These are phyloP conservation scores for Psittacula derbiana DNA, from an alignment of 2,797 vertebrate species.

Conservation along the genomic window DNA sequence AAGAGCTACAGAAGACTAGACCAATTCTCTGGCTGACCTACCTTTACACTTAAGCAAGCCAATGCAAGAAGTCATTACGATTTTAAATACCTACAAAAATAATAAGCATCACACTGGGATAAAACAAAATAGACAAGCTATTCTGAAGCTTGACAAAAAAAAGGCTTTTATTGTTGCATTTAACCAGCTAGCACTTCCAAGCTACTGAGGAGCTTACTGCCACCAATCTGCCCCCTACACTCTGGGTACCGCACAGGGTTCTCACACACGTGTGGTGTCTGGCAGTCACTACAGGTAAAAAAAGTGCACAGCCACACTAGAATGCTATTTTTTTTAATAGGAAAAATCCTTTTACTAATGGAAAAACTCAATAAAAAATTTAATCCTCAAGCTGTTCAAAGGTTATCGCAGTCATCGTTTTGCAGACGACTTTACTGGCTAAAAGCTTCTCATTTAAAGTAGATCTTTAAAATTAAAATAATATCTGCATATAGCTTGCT, in stretches of 20 bases:
- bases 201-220: neutral
- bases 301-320: neutral
- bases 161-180: neutral
- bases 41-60: neutral
- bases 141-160: neutral
- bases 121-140: neutral
- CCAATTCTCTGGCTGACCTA: neutral
- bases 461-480: neutral
- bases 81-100: neutral
- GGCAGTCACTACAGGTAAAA: neutral
- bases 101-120: neutral
- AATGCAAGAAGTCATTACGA: neutral
- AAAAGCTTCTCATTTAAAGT: neutral
- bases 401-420: neutral
- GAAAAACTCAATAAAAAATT: neutral
- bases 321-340: neutral
- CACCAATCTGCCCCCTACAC: accelerated
- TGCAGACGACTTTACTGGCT: neutral
- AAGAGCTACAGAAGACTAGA: neutral
- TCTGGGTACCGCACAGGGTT: accelerated
- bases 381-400: neutral
- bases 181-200: neutral
- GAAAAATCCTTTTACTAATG: neutral
- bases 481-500: neutral
- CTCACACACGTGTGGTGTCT: accelerated